phyloP scores from a whole-genome alignment of 2,797 vertebrate genomes.

The Megaceryle alcyon region DNA sequence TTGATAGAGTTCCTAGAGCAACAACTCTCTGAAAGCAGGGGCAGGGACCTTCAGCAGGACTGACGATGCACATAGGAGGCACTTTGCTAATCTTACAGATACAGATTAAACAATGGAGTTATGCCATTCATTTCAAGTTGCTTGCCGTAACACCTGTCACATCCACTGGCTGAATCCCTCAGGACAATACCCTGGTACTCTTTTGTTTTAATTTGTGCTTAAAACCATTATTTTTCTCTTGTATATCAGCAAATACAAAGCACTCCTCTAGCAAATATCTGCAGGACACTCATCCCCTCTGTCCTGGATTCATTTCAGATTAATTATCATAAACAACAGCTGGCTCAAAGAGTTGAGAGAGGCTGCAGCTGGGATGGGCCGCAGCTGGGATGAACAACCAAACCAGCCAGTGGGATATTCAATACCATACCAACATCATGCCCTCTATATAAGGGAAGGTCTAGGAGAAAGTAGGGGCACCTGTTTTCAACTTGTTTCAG shows the following conservation, averaged over 20 bases:
- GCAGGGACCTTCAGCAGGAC: not conserved
- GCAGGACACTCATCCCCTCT: not conserved
- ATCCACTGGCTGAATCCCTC: not conserved
- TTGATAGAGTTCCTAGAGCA: not conserved
- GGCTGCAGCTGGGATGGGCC: too few species aligned
- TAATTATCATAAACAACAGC: too few species aligned
- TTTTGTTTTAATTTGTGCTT: not conserved
- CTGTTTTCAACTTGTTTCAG: too few species aligned
- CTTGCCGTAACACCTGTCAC: rapidly evolving
- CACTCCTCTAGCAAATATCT: not conserved
- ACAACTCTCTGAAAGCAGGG: not conserved
- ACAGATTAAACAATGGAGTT: not conserved
- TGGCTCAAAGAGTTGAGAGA: too few species aligned
- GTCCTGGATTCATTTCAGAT: too few species aligned
- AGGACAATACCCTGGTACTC: not conserved
- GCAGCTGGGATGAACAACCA: too few species aligned
- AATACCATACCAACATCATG: too few species aligned
- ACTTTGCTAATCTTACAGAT: not conserved
- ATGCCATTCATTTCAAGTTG: not conserved
- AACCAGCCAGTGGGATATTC: too few species aligned
- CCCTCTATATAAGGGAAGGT: too few species aligned
- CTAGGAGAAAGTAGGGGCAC: too few species aligned
- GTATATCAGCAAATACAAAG: not conserved
- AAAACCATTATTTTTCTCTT: not conserved
- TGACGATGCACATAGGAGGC: not conserved